A percentile compares a stretch with the other conserved stretches of the same genome.
Evolutionary conservation across 2,797 vertebrate species (phyloP).

Genomic region (Amphiprion clarkii): DNA sequence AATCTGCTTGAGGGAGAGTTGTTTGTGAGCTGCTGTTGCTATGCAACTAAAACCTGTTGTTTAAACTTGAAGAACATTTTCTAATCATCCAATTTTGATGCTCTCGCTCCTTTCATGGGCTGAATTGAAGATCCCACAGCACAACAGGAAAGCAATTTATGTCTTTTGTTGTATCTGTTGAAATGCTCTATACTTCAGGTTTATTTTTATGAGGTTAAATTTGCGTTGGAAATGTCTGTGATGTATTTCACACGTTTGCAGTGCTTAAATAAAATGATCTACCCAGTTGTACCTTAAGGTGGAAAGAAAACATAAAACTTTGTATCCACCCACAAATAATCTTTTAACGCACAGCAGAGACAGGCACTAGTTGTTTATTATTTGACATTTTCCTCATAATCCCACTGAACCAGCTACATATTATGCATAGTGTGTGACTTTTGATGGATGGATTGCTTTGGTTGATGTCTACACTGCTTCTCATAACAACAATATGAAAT

Average conservation of each 20-base stretch:
- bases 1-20: neutral
- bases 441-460: too few relatives aligned
- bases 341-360: neutral
- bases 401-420: too few relatives aligned
- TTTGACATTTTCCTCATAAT: neutral
- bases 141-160: conserved; percentile 4
- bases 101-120: conserved; percentile 27
- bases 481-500: too few relatives aligned
- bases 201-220: too few relatives aligned
- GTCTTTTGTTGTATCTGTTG: neutral
- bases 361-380: neutral
- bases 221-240: too few relatives aligned
- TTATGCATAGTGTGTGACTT: too few relatives aligned
- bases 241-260: neutral
- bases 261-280: neutral
- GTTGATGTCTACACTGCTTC: too few relatives aligned
- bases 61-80: conserved; percentile 23
- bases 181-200: neutral
- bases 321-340: neutral
- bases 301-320: neutral
- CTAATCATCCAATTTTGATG: conserved; percentile 2
- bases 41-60: conserved; percentile 28
- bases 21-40: conserved; percentile 40
- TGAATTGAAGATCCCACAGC: neutral
- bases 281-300: neutral